A percentile compares a stretch with the other conserved stretches of the same genome.
Conservation (phyloP, 2,888 invertebrate genomes). For the Drosophila robusta region DNA sequence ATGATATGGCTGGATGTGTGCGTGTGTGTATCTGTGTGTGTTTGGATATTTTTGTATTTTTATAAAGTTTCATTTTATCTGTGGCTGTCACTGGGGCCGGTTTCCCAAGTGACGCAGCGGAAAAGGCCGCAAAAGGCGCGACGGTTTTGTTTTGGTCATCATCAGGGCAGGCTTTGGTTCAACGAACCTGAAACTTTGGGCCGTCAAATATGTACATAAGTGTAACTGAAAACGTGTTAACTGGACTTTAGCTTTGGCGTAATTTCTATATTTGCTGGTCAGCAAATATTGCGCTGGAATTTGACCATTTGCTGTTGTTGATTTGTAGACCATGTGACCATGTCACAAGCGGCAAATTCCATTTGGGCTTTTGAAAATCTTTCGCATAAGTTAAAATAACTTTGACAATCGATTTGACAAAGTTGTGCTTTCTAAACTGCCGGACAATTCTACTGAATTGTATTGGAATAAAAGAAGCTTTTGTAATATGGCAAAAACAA, state of each 20-base stretch:
- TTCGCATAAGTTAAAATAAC: constrained; percentile 33
- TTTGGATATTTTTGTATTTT: constrained; percentile 16
- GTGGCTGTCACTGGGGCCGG: constrained; percentile 42
- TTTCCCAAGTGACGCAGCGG: constrained; percentile 65
- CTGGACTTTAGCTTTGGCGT: constrained; percentile 34
- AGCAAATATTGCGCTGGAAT: constrained; percentile 36
- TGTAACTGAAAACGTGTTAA: constrained; percentile 55
- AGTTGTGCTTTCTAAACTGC: constrained; percentile 66
- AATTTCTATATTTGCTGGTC: constrained; percentile 42
- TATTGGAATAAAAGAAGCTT: constrained; percentile 18
- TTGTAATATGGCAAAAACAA: constrained; percentile 38
- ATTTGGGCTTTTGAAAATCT: constrained; percentile 27
- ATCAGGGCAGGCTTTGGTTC: constrained; percentile 47
- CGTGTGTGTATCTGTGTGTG: background rate
- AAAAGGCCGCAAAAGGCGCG: constrained; percentile 43
- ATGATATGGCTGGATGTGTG: background rate
- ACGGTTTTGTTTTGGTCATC: constrained; percentile 65
- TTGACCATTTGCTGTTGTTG: background rate
- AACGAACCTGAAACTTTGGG: constrained; percentile 56
- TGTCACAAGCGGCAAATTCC: constrained; percentile 35
- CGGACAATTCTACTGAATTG: constrained; percentile 51
- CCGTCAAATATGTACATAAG: constrained; percentile 18
- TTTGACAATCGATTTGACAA: constrained; percentile 35
- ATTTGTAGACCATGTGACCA: constrained; percentile 16
- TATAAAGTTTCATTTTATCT: constrained; percentile 36